These are phyloP conservation scores for Callimorpha dominula DNA, from an alignment of 2,888 invertebrate species.

Conservation along the genomic window DNA sequence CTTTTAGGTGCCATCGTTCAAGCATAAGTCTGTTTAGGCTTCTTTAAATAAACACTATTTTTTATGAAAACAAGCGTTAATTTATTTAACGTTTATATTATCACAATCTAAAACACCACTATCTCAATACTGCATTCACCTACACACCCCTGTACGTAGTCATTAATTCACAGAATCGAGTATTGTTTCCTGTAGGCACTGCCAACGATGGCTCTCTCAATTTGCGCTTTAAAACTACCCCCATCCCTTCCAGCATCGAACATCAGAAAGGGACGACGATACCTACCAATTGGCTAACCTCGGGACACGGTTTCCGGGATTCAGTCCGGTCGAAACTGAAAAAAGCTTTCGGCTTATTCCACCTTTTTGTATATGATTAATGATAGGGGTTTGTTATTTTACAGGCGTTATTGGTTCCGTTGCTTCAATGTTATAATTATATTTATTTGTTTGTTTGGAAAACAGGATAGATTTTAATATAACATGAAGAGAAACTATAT, in stretches of 20 bases:
- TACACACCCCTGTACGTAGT: slow-evolving; percentile 67
- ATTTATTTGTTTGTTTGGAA: slow-evolving; percentile 12
- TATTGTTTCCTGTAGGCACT: slow-evolving; percentile 83
- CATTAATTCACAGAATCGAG: slow-evolving; percentile 85
- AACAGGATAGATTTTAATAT: neutral
- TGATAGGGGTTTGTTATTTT: slow-evolving; percentile 38
- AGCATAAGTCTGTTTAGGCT: neutral
- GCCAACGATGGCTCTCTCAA: slow-evolving; percentile 77
- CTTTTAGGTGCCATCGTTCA: neutral
- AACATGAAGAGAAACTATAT: no score
- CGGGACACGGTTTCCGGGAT: slow-evolving; percentile 68
- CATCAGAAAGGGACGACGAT: slow-evolving; percentile 52
- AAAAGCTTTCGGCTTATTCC: slow-evolving; percentile 69
- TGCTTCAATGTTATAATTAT: slow-evolving; percentile 6
- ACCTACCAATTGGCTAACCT: slow-evolving; percentile 57
- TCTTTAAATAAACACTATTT: neutral
- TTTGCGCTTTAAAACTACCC: slow-evolving; percentile 73
- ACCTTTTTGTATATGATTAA: slow-evolving; percentile 51
- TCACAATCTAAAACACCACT: slow-evolving; percentile 20
- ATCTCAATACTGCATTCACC: slow-evolving; percentile 53
- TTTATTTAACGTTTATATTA: slow-evolving; percentile 4
- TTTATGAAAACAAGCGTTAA: neutral
- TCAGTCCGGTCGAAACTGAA: slow-evolving; percentile 77
- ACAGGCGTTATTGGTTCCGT: slow-evolving; percentile 14
- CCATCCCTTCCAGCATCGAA: slow-evolving; percentile 54